Percentiles rank a stretch among this genome's conserved stretches.
Conservation (phyloP, 2,113 vertebrate species). For the Galemys pyrenaicus region DNA sequence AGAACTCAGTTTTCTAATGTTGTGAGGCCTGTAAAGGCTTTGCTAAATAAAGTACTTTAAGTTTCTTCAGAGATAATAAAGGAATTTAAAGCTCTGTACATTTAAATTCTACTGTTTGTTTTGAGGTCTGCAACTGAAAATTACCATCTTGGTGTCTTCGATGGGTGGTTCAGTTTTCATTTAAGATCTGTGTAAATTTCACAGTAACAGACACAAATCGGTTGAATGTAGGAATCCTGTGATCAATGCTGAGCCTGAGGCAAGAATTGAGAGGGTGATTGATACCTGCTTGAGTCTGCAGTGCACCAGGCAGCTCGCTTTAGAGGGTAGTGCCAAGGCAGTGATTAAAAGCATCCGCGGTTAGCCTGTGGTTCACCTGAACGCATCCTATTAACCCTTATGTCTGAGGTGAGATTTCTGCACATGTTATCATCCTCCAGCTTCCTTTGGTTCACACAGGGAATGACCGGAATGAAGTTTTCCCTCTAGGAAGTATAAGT, state of each 20-base stretch:
- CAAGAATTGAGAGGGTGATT: background rate
- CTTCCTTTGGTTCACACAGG: background rate
- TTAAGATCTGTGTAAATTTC: background rate
- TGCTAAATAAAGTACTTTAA: background rate
- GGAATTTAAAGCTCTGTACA: background rate
- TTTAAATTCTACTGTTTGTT: background rate
- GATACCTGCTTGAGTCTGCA: background rate
- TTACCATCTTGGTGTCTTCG: background rate
- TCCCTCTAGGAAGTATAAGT: background rate
- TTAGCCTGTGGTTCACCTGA: background rate
- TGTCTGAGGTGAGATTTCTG: background rate
- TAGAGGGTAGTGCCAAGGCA: background rate
- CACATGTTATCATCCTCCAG: background rate
- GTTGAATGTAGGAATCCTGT: background rate
- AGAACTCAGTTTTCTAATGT: background rate
- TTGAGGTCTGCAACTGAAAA: slow-evolving; percentile 12
- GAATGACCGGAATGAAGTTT: slow-evolving; percentile 1
- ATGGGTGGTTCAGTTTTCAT: background rate
- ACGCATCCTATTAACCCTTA: background rate
- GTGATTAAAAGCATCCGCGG: fast-evolving
- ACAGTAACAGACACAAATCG: background rate
- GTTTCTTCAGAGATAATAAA: background rate
- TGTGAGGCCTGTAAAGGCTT: background rate
- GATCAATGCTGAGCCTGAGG: background rate
- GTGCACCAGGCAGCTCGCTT: background rate